Base-by-base conservation (phyloP, 2,888 invertebrate genomes). In the Synanthedon myopaeformis region DNA sequence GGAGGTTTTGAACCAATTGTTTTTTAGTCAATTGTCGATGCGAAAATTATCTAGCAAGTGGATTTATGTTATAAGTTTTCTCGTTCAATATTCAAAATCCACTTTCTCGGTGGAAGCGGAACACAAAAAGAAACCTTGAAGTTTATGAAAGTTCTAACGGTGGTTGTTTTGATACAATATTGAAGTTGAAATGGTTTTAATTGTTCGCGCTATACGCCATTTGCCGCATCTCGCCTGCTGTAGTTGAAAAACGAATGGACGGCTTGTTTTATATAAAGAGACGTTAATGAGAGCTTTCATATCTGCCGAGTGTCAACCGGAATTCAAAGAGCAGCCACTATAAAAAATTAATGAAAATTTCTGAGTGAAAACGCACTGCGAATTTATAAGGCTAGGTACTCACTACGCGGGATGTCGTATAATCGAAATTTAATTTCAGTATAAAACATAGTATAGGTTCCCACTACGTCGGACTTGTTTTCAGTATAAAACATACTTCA, bases 81-180 rank as follows among this genome's bases (percentile, higher is more conserved):
- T 28, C 8, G 28, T 28, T 35, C 35, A 35, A 35, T 35, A 35
- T 35, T 35, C 10, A 35, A 35, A 35, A 35, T 35, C 35, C 35
- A 10, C 10, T 35, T 35, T 10, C 10, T 35, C 10, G 10, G 35
- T 35, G 2, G 35, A 35, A 35, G 35, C 35, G 35, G 35, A 35
- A 35, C 35, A 35, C 10, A 35, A 35, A 35, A 35, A 35, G 35
- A 35, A 35, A 6, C 45, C 14, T 45, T 45, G 54, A 57, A 59
- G 59, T 58, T 59, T 61, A 61, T 62, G 60, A 62, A 59, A 57
- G 56, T 45, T 12, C 35, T 35, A 35, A 35, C 35, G 35, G 51
- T 56, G 53, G 53, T 58, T 60, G 57, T 59, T 60, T 59, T 57
- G 58, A 60, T 59, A 59, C 61, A 60, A 54, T 57, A 61, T 61